Conservation (phyloP, 1,140 invertebrate species). For the Venustaconcha ellipsiformis region DNA sequence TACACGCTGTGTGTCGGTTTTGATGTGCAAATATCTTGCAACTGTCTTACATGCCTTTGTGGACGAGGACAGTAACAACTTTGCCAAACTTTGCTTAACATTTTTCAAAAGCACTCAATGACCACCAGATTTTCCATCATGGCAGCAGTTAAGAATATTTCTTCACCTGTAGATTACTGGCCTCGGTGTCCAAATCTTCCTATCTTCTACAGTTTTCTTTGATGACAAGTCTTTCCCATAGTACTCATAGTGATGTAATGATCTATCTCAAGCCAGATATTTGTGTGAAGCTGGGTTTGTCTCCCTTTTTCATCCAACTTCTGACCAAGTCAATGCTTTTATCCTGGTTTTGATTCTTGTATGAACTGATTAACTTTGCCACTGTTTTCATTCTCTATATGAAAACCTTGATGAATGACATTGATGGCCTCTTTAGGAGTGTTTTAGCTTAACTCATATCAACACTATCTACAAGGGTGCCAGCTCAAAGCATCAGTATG, state of each 20-base stretch:
- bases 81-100: background rate
- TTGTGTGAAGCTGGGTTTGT: background rate
- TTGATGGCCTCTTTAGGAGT: background rate
- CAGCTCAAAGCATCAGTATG: constrained; percentile 52
- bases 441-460: background rate
- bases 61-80: constrained; percentile 23
- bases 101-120: constrained; percentile 7
- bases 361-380: too few relatives aligned
- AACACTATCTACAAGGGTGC: constrained; percentile 9
- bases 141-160: constrained; percentile 1
- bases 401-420: background rate
- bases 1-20: constrained; percentile 5
- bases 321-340: background rate
- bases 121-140: constrained; percentile 10
- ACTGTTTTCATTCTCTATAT: background rate
- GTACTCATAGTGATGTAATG: background rate
- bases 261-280: background rate
- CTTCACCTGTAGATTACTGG: constrained; percentile 3
- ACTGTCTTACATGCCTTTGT: constrained; percentile 7
- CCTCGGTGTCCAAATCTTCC: background rate
- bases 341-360: too few relatives aligned
- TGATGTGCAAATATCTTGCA: constrained; percentile 21
- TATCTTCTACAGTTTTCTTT: background rate
- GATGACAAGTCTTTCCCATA: background rate
- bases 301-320: background rate